Conservation (phyloP, 2,888 invertebrate species). For the Apodemia duryi region DNA sequence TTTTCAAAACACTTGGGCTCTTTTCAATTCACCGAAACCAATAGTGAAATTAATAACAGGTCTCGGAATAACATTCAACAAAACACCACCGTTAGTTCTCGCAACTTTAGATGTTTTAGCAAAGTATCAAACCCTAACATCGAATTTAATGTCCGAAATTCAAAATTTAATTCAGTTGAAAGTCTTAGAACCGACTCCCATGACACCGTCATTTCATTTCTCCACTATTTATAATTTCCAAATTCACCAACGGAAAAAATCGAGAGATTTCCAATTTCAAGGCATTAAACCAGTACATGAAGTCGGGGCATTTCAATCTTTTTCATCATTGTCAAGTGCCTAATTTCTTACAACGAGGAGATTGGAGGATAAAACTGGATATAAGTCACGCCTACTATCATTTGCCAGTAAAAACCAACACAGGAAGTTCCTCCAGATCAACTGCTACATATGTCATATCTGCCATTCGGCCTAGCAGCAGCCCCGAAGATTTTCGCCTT, state of each 20-base stretch:
- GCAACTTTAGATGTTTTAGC: conserved; percentile 1
- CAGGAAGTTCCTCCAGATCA: conserved; percentile 14
- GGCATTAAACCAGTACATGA: too few relatives aligned
- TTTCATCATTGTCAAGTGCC: background rate
- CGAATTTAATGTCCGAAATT: conserved; percentile 1
- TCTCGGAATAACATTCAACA: conserved; percentile 22
- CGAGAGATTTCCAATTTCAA: too few relatives aligned
- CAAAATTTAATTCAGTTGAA: conserved; percentile 7
- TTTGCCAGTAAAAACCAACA: conserved; percentile 6
- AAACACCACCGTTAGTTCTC: background rate
- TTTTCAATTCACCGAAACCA: conserved; percentile 10
- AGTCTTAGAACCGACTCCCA: background rate
- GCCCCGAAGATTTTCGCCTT: conserved; percentile 29
- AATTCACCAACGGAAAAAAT: background rate
- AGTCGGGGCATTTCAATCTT: background rate
- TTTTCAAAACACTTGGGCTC: background rate
- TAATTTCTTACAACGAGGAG: background rate
- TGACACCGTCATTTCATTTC: conserved; percentile 1
- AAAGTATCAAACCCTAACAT: conserved; percentile 1
- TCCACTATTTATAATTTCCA: background rate
- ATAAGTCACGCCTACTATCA: conserved; percentile 7
- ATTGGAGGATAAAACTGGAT: conserved; percentile 16
- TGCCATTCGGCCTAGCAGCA: conserved; percentile 30
- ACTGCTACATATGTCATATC: conserved; percentile 29
- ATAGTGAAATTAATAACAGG: conserved; percentile 15